Evolutionary conservation across 2,888 invertebrate genomes (phyloP), one percentile per base, ranked within the genome.

Genomic region (Drosophila kuntzei): DNA sequence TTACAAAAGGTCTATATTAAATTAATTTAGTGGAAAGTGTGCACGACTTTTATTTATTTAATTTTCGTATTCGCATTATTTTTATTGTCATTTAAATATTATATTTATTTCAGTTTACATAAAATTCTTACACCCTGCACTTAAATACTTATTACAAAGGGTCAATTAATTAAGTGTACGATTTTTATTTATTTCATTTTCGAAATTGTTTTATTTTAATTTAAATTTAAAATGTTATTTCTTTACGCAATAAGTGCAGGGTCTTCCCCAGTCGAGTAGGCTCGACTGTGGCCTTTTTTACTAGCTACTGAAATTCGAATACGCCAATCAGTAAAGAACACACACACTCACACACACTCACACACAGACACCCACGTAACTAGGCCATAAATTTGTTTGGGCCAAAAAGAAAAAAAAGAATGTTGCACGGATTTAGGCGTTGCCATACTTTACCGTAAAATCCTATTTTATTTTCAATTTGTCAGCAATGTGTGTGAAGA

Each of bases 391-490:
- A 83, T 80, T 83, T 78, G 50, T 20, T 57, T 37, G 34, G 34
- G 18, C 9, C 39, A 20, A 22, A 44, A 44, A 53, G 59, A 20
- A 22, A 44, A 44, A 53, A 61, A 70, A 61, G 65, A 65, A 76
- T 71, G 71, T 59, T 41, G 61, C 71, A 59, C 44, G 68, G 66
- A 67, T 74, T 79, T 77, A 64, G 76, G 76, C 73, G 58, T 76
- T 71, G 71, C 80, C 73, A 71, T 71, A 73, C 73, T 70, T 76
- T 65, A 69, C 71, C 72, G 76, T 80, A 72, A 85, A 86, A 86
- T 86, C 79, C 79, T 70, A 86, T 80, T 83, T 86, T 86, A 86
- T 83, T 83, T 83, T 80, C 80, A 86, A 83, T 83, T 86, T 83
- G 86, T 80, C 83, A 82, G 66, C 55, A 41, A 16, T 25, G 22